phyloP scores from a whole-genome alignment of 2,797 vertebrate species.

The Austrolebias charrua region DNA sequence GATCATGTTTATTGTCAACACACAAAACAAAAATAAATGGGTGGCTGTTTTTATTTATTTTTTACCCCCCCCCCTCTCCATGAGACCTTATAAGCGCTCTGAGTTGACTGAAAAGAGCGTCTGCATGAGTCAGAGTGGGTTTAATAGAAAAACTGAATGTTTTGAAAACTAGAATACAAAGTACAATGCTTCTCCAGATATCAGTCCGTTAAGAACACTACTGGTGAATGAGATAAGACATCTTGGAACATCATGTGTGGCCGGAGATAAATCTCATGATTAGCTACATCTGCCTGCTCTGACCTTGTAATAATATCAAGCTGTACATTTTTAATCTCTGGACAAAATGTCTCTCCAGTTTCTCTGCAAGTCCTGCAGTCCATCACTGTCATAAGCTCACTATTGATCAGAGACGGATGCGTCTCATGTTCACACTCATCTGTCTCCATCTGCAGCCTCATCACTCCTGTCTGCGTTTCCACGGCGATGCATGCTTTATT shows the following conservation, averaged over 20 bases:
- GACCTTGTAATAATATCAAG: slow-evolving; percentile 74
- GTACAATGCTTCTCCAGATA: too few relatives aligned
- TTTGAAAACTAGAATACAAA: too few relatives aligned
- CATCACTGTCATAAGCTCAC: slow-evolving; percentile 79
- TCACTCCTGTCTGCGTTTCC: slow-evolving; percentile 52
- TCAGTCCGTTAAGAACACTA: too few relatives aligned
- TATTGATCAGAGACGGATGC: slow-evolving; percentile 79
- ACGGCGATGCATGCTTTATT: slow-evolving; percentile 16
- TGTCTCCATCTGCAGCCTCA: slow-evolving; percentile 52
- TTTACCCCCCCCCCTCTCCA: too few relatives aligned
- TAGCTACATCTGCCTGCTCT: slow-evolving; percentile 15
- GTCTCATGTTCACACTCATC: slow-evolving; percentile 72
- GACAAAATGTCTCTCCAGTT: slow-evolving; percentile 76
- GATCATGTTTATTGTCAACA: too few relatives aligned
- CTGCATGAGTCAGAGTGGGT: too few relatives aligned
- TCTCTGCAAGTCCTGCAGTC: slow-evolving; percentile 76
- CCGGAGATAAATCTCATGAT: slow-evolving; percentile 40
- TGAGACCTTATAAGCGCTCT: too few relatives aligned
- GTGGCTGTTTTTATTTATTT: too few relatives aligned
- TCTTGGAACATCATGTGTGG: not conserved
- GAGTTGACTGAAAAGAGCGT: too few relatives aligned
- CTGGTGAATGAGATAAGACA: not conserved
- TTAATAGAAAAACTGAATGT: too few relatives aligned
- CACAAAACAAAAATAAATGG: too few relatives aligned
- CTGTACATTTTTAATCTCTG: slow-evolving; percentile 53